Percentiles rank a stretch among this genome's conserved stretches.
Conservation (phyloP, 2,888 invertebrate genomes). For the Diarsia brunnea region DNA sequence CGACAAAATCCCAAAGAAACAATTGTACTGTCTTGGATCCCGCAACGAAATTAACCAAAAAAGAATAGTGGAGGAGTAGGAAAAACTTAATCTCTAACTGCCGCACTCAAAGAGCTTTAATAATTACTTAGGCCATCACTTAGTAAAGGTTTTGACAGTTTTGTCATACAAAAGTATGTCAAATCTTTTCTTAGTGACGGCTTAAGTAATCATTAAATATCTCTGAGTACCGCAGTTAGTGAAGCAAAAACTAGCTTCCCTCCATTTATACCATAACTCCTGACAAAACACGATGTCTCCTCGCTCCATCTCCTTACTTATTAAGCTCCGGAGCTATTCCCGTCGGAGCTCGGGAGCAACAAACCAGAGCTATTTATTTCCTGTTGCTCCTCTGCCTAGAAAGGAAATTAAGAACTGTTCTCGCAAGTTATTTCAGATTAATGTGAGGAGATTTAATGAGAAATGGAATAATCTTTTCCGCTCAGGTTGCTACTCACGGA, state of each 20-base stretch:
- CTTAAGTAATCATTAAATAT: no score
- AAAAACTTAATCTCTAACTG: no score
- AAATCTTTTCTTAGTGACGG: no score
- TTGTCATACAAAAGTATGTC: no score
- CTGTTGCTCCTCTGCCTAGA: constrained; percentile 29
- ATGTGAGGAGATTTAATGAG: constrained; percentile 6
- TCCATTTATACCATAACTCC: not conserved
- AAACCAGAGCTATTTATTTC: constrained; percentile 56
- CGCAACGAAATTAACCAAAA: no score
- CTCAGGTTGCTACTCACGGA: not conserved
- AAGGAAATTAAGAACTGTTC: constrained; percentile 53
- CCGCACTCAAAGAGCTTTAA: no score
- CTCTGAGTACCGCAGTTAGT: no score
- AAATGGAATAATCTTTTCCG: not conserved
- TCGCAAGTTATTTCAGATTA: constrained; percentile 16
- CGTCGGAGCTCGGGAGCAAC: constrained; percentile 46
- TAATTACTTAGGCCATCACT: no score
- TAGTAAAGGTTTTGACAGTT: no score
- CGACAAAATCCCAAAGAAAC: no score
- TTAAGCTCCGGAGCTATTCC: constrained; percentile 54
- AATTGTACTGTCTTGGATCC: no score
- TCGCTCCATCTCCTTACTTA: constrained; percentile 21
- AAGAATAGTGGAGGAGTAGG: no score
- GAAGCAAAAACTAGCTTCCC: constrained; percentile 6
- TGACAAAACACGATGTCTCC: constrained; percentile 14